phyloP scores from a whole-genome alignment of 2,888 invertebrate species.

The Heteromyza rotundicornis region DNA sequence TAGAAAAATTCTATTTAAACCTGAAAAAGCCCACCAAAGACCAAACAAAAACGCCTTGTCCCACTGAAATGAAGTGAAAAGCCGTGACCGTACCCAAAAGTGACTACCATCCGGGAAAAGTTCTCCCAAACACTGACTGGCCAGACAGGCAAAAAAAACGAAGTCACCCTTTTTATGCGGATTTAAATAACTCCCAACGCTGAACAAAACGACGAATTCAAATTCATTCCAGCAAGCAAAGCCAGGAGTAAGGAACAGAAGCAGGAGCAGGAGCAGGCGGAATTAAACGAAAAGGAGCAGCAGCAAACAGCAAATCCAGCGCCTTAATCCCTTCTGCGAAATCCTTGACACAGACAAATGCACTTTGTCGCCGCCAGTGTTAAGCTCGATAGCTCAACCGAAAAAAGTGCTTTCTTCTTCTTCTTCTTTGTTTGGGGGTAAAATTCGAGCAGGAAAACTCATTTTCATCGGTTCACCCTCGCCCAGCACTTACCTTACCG shows the following conservation, averaged over 20 bases:
- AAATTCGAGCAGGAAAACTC: conserved; percentile 11
- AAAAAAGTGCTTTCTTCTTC: conserved; percentile 17
- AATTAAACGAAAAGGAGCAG: background rate
- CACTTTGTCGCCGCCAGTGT: conserved; percentile 2
- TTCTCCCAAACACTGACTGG: background rate
- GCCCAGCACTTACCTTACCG: background rate
- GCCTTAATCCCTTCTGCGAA: conserved; percentile 22
- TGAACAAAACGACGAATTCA: background rate
- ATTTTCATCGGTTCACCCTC: conserved; percentile 3
- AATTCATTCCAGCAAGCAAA: conserved; percentile 1
- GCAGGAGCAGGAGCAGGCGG: conserved; percentile 8
- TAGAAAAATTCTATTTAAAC: background rate
- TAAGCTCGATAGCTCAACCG: conserved; percentile 1
- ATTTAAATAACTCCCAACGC: conserved; percentile 26
- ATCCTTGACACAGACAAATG: conserved; percentile 29
- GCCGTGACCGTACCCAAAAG: conserved; percentile 13
- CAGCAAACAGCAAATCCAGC: conserved; percentile 20
- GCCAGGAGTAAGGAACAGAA: conserved; percentile 14
- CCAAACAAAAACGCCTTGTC: too few relatives aligned
- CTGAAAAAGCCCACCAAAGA: conserved; percentile 6
- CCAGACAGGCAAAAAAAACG: conserved; percentile 6
- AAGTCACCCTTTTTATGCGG: conserved; percentile 12
- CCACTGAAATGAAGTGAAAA: conserved; percentile 27
- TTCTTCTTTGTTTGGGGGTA: conserved; percentile 17
- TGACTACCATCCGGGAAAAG: background rate